Percentiles rank a stretch among this genome's conserved stretches.
Conservation (phyloP, 2,797 vertebrate genomes). For the Phataginus tetradactyla region DNA sequence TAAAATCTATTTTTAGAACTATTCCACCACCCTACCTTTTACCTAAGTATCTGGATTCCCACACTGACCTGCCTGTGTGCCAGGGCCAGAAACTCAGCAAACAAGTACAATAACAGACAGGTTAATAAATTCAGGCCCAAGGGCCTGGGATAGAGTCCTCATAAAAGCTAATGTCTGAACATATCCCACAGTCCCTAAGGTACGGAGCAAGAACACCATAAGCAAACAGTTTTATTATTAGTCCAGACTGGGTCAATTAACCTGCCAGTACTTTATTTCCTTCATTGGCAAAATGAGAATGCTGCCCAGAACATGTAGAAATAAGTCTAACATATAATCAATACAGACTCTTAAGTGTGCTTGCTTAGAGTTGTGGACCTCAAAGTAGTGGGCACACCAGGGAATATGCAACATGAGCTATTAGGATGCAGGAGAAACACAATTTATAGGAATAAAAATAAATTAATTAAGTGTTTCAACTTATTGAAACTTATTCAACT, state of each 20-base stretch:
- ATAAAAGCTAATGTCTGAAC: neutral
- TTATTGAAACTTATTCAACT: too few relatives aligned
- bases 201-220: neutral
- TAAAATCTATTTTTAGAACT: neutral
- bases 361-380: neutral
- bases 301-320: neutral
- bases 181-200: neutral
- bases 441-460: neutral
- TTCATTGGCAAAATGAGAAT: neutral
- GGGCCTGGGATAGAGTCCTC: neutral
- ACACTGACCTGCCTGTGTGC: neutral
- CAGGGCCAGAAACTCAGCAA: neutral
- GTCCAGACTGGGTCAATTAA: neutral
- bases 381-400: too few relatives aligned
- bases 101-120: neutral
- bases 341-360: too few relatives aligned
- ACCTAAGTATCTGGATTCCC: neutral
- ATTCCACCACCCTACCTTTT: neutral
- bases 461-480: neutral
- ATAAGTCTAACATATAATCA: neutral
- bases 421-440: neutral
- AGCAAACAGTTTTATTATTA: neutral
- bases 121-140: neutral
- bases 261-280: neutral
- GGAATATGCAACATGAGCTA: accelerated